phyloP scores from a whole-genome alignment of 1,140 invertebrate species.

The Drosophila miranda region DNA sequence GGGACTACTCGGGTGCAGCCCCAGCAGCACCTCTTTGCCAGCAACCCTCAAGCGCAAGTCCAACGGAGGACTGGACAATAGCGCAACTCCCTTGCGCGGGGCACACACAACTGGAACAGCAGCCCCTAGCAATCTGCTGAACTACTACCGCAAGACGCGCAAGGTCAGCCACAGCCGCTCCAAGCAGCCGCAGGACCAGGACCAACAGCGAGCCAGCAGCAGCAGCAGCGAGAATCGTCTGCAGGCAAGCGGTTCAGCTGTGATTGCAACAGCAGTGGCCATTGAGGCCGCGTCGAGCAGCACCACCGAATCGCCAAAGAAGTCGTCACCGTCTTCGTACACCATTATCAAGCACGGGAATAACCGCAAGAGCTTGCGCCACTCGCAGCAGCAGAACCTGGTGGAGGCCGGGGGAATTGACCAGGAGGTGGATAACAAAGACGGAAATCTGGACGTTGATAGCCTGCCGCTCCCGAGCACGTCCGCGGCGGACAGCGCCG shows the following conservation, averaged over 20 bases:
- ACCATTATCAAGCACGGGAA: conserved; percentile 12
- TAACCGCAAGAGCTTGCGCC: conserved; percentile 26
- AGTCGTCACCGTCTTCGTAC: too few relatives aligned
- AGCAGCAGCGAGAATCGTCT: conserved; percentile 14
- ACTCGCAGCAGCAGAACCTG: conserved; percentile 23
- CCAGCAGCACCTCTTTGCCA: conserved; percentile 12
- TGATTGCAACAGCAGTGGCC: not conserved
- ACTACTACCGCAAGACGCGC: conserved; percentile 80
- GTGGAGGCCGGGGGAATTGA: conserved; percentile 1
- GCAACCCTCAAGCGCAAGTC: conserved; percentile 27
- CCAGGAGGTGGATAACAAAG: conserved; percentile 23
- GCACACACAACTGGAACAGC: conserved; percentile 22
- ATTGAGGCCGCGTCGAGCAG: conserved; percentile 3
- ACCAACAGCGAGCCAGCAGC: conserved; percentile 4
- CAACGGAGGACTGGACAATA: conserved; percentile 8
- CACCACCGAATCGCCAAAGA: too few relatives aligned
- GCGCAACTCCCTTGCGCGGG: conserved; percentile 50
- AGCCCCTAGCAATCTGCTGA: conserved; percentile 64
- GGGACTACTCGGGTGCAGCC: conserved; percentile 1
- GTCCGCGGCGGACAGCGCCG: conserved; percentile 33
- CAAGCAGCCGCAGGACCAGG: conserved; percentile 28
- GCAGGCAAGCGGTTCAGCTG: not conserved
- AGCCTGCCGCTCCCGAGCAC: conserved; percentile 25
- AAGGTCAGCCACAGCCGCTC: conserved; percentile 70
- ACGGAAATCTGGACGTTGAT: conserved; percentile 32